phyloP scores from a whole-genome alignment of 2,888 invertebrate species.

The Microctonus hyperodae region DNA sequence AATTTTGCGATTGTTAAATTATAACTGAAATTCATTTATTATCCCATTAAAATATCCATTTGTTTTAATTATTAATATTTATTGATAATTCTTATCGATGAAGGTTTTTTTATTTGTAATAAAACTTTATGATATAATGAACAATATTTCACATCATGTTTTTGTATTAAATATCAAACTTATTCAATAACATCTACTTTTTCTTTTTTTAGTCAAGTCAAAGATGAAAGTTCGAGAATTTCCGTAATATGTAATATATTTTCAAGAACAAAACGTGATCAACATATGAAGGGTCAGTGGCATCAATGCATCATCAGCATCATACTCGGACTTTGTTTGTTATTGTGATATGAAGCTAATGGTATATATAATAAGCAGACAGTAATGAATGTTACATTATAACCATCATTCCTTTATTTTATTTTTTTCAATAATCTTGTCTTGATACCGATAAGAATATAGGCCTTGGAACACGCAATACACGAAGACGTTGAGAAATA shows the following conservation, averaged over 20 bases:
- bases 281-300: background rate
- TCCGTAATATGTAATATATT: constrained; percentile 1
- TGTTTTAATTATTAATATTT: background rate
- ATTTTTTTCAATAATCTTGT: constrained; percentile 10
- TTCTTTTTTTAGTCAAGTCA: too few species aligned
- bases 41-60: background rate
- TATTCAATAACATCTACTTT: too few species aligned
- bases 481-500: background rate
- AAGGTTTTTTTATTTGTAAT: too few species aligned
- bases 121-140: too few species aligned
- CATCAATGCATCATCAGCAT: background rate
- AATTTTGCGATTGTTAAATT: background rate
- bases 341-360: constrained; percentile 26
- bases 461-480: background rate
- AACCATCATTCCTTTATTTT: background rate
- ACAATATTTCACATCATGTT: too few species aligned
- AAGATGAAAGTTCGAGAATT: constrained; percentile 13
- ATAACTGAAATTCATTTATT: too few species aligned
- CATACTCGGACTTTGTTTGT: constrained; percentile 36
- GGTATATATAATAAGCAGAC: background rate
- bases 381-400: background rate
- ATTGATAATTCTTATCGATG: too few species aligned
- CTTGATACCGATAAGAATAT: constrained; percentile 27
- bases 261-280: background rate
- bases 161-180: too few species aligned